These are phyloP conservation scores for Leptinotarsa tumamoca DNA, from an alignment of 2,888 invertebrate genomes.

Conservation along the genomic window DNA sequence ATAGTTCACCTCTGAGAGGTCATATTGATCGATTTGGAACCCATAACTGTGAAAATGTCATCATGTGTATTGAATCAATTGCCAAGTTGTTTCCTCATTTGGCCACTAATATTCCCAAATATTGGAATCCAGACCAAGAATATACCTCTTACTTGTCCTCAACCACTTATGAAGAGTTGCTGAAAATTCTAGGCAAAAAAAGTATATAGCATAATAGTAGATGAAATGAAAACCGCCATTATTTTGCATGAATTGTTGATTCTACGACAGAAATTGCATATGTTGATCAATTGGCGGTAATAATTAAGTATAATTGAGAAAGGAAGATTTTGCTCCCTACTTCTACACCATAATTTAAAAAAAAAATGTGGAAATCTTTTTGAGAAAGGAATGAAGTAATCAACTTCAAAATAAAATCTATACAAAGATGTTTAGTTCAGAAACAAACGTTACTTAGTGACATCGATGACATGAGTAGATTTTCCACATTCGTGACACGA, in stretches of 20 bases:
- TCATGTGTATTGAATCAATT: background rate
- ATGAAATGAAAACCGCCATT: constrained; percentile 9
- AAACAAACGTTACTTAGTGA: too few species aligned
- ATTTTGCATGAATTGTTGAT: constrained; percentile 9
- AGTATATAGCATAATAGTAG: background rate
- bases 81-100: constrained; percentile 1
- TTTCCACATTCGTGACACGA: too few species aligned
- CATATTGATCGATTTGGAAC: background rate
- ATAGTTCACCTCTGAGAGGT: background rate
- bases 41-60: background rate
- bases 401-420: too few species aligned
- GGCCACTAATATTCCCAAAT: background rate
- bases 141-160: background rate
- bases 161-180: constrained; percentile 2
- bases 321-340: too few species aligned
- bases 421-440: too few species aligned
- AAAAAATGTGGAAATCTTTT: too few species aligned
- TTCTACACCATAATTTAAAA: too few species aligned
- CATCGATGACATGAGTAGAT: too few species aligned
- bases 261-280: constrained; percentile 5
- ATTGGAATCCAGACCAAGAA: background rate
- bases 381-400: too few species aligned
- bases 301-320: background rate
- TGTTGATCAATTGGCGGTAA: constrained; percentile 7
- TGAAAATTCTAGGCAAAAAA: background rate